These are phyloP conservation scores for Neogale vison DNA, from an alignment of 2,113 vertebrate genomes.

Conservation along the genomic window DNA sequence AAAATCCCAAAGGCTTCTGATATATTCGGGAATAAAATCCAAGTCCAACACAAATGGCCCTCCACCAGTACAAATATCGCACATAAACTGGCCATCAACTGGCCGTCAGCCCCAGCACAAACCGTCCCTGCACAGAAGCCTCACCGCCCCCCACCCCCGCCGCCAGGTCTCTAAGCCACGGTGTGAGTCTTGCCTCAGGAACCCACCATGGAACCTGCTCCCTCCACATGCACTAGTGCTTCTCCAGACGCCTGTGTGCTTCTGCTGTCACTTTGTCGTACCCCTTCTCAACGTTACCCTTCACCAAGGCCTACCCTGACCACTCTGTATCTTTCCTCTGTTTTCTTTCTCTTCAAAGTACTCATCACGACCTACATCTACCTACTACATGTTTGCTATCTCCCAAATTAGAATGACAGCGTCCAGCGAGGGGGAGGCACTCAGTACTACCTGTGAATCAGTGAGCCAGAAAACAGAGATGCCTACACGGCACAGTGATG, in stretches of 20 bases:
- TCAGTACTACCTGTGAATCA: background rate
- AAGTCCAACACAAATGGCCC: background rate
- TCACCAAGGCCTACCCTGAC: background rate
- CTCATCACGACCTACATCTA: background rate
- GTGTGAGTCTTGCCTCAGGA: background rate
- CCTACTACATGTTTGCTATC: background rate
- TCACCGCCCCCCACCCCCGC: accelerated
- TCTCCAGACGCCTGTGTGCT: background rate
- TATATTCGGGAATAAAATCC: background rate
- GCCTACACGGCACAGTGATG: background rate
- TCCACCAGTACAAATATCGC: background rate
- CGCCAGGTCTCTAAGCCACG: background rate
- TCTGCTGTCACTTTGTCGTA: background rate
- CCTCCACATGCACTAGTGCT: background rate
- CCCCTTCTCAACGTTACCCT: background rate
- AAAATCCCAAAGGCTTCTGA: background rate
- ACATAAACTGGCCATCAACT: background rate
- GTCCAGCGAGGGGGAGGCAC: background rate
- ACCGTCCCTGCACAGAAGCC: background rate
- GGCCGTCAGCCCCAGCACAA: background rate
- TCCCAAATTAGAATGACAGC: background rate
- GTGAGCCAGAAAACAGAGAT: background rate
- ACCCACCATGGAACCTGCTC: background rate
- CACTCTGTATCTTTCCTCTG: background rate
- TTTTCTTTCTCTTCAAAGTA: background rate